Evolutionary conservation across 1,140 invertebrate species (phyloP).

Genomic region (Drosophila quadrilineata): DNA sequence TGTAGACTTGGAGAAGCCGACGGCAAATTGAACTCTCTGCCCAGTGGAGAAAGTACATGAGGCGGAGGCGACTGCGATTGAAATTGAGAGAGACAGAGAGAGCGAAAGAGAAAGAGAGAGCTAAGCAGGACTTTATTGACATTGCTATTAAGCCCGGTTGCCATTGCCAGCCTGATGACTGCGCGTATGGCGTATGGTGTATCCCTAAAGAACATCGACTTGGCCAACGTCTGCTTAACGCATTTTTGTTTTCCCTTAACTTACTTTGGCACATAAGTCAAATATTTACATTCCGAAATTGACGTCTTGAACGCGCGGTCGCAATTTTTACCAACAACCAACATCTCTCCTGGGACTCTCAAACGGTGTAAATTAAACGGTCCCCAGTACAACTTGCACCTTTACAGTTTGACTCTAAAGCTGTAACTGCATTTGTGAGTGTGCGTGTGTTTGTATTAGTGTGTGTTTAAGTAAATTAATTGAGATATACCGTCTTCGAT

Average conservation of each 20-base stretch:
- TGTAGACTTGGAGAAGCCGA: conserved; percentile 25
- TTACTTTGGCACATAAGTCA: conserved; percentile 77
- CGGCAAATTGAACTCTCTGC: conserved; percentile 26
- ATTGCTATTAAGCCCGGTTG: conserved; percentile 21
- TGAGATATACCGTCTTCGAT: conserved; percentile 18
- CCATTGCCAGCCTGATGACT: conserved; percentile 22
- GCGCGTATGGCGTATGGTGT: not conserved
- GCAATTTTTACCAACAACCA: conserved; percentile 47
- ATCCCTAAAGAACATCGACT: conserved; percentile 24
- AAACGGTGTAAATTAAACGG: conserved; percentile 28
- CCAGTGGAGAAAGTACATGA: not conserved
- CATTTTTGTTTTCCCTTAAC: conserved; percentile 71
- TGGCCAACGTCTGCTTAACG: conserved; percentile 14
- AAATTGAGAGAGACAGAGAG: too few relatives aligned
- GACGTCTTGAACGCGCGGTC: conserved; percentile 75
- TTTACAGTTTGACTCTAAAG: not conserved
- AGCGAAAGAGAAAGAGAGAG: conserved; percentile 24
- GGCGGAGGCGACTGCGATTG: conserved; percentile 37
- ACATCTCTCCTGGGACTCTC: conserved; percentile 30
- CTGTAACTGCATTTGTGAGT: not conserved
- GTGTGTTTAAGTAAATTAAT: not conserved
- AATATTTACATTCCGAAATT: conserved; percentile 81
- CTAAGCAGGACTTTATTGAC: conserved; percentile 23
- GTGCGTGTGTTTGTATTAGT: conserved; percentile 5
- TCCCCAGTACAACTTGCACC: conserved; percentile 22